Evolutionary conservation across 1,140 invertebrate species (phyloP).

Genomic region (Drosophila navojoa): DNA sequence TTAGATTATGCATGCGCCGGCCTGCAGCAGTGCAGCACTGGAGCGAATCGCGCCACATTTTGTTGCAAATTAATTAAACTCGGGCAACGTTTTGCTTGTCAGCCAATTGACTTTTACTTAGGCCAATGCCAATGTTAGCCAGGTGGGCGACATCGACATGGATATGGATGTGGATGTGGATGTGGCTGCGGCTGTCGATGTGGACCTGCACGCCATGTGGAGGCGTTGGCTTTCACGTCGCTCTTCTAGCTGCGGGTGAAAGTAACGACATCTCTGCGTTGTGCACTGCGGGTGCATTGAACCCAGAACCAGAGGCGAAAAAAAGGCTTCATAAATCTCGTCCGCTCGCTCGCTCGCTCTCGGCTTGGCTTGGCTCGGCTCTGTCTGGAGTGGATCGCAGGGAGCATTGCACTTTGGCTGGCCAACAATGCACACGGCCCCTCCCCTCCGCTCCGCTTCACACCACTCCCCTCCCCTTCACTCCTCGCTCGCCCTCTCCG

Average conservation of each 20-base stretch:
- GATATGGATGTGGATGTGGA: constrained; percentile 7
- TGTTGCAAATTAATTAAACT: constrained; percentile 78
- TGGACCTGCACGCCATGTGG: constrained; percentile 19
- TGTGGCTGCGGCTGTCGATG: background rate
- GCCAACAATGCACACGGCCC: constrained; percentile 32
- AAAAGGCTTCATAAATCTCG: constrained; percentile 47
- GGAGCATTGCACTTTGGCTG: constrained; percentile 33
- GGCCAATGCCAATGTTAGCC: constrained; percentile 6
- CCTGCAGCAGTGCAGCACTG: constrained; percentile 23
- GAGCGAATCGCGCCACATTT: constrained; percentile 65
- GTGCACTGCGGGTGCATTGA: constrained; percentile 27
- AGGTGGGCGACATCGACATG: constrained; percentile 29
- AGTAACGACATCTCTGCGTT: constrained; percentile 36
- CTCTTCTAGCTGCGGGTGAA: constrained; percentile 63
- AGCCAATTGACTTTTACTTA: constrained; percentile 79
- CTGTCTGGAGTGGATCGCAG: constrained; percentile 12
- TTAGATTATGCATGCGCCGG: constrained; percentile 51
- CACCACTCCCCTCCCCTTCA: background rate
- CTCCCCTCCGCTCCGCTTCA: background rate
- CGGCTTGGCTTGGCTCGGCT: background rate
- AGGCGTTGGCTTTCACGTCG: constrained; percentile 77
- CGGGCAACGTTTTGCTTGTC: constrained; percentile 56
- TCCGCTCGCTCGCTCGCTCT: constrained; percentile 4
- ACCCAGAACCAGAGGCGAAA: constrained; percentile 38
- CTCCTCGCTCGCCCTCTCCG: background rate